Evolutionary conservation across 2,113 vertebrate genomes (phyloP).

Genomic region (Eurypyga helias): DNA sequence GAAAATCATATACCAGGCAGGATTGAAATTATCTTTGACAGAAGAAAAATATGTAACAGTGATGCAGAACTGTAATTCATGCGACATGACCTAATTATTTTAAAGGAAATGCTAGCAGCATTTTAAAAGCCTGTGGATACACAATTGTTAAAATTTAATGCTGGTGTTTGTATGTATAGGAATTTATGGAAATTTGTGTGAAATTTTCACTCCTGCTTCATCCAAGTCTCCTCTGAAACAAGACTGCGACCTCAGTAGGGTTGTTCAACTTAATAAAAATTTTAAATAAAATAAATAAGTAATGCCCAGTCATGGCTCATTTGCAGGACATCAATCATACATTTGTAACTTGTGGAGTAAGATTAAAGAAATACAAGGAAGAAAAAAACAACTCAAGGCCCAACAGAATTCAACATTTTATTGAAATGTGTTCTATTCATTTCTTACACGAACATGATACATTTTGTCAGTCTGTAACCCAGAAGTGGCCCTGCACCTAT

Average conservation of each 20-base stretch:
- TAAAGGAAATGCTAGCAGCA: constrained; percentile 50
- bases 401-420: background rate
- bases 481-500: background rate
- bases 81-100: constrained; percentile 66
- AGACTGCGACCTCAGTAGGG: background rate
- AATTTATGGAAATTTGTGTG: constrained; percentile 50
- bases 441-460: background rate
- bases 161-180: constrained; percentile 13
- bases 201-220: constrained; percentile 33
- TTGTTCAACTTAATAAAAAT: constrained; percentile 50
- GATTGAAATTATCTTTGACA: constrained; percentile 49
- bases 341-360: constrained; percentile 6
- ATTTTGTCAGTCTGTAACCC: background rate
- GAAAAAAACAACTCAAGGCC: background rate
- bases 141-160: constrained; percentile 62
- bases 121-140: constrained; percentile 40
- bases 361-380: background rate
- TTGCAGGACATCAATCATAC: constrained; percentile 56
- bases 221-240: background rate
- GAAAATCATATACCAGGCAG: background rate
- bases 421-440: background rate
- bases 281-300: constrained; percentile 68
- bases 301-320: constrained; percentile 45
- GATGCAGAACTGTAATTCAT: constrained; percentile 54
- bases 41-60: constrained; percentile 37